Evolutionary conservation across 2,797 vertebrate species (phyloP).

Genomic region (Smutsia temminckii): DNA sequence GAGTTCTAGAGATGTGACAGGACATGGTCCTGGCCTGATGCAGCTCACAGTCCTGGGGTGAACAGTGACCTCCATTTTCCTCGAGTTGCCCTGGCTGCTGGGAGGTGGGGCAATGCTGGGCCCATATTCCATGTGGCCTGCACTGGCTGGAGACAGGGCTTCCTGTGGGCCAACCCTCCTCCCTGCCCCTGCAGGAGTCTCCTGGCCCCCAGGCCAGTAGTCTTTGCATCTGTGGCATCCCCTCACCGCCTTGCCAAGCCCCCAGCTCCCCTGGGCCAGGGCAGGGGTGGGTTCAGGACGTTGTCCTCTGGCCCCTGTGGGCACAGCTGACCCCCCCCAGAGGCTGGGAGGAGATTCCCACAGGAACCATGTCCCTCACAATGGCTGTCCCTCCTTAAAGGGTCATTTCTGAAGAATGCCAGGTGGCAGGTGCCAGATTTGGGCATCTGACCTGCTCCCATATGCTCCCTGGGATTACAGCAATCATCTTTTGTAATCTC

Average conservation of each 20-base stretch:
- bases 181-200: rapidly evolving
- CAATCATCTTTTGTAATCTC: neutral
- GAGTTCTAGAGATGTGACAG: rapidly evolving
- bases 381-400: neutral
- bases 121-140: rapidly evolving
- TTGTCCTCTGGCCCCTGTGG: neutral
- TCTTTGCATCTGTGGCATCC: neutral
- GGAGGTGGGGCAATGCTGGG: rapidly evolving
- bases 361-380: rapidly evolving
- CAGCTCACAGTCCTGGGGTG: neutral
- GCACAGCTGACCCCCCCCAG: neutral
- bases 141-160: neutral
- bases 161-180: neutral
- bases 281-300: neutral
- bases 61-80: neutral
- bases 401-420: neutral
- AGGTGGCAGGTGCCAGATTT: neutral
- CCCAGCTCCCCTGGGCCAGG: neutral
- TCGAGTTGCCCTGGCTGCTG: rapidly evolving
- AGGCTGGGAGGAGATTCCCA: neutral
- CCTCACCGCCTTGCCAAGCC: rapidly evolving
- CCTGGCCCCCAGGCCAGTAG: neutral
- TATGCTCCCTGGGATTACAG: neutral
- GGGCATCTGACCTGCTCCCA: neutral
- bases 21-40: neutral